These are phyloP conservation scores for Lordiphosa stackelbergi DNA, from an alignment of 1,140 invertebrate species.

Conservation along the genomic window DNA sequence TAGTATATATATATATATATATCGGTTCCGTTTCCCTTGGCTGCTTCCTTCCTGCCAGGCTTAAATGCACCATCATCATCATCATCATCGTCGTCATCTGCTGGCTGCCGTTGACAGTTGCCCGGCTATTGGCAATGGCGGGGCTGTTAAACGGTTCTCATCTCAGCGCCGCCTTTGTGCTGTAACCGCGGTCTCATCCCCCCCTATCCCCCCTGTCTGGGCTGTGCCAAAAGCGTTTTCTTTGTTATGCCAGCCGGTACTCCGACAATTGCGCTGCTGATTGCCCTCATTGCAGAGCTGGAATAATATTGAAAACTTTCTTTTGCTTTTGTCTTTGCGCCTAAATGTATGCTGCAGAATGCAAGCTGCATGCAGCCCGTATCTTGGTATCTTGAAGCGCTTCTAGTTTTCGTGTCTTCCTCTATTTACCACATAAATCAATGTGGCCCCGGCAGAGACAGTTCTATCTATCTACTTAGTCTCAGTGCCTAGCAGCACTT, in stretches of 20 bases:
- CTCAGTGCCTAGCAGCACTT: slow-evolving; percentile 52
- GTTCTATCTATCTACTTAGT: slow-evolving; percentile 74
- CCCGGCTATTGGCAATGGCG: slow-evolving; percentile 2
- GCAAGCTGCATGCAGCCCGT: slow-evolving; percentile 47
- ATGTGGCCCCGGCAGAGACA: slow-evolving; percentile 49
- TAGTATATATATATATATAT: slow-evolving; percentile 22
- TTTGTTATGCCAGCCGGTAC: slow-evolving; percentile 72
- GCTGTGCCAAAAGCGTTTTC: slow-evolving; percentile 40
- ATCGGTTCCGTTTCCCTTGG: slow-evolving; percentile 7
- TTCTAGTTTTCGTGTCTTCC: slow-evolving; percentile 44
- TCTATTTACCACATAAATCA: slow-evolving; percentile 75
- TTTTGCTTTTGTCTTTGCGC: slow-evolving; percentile 39
- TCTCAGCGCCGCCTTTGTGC: slow-evolving; percentile 19
- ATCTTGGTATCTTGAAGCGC: slow-evolving; percentile 47
- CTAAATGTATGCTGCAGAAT: slow-evolving; percentile 26
- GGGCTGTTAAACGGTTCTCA: slow-evolving; percentile 31
- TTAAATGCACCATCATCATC: slow-evolving; percentile 29
- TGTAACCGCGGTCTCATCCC: slow-evolving; percentile 20
- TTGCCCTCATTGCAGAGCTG: slow-evolving; percentile 74
- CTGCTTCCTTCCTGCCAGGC: slow-evolving; percentile 15
- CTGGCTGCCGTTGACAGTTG: neutral
- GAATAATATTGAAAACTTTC: slow-evolving; percentile 76
- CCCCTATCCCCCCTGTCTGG: slow-evolving; percentile 24
- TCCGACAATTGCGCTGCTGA: slow-evolving; percentile 70
- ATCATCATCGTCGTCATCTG: slow-evolving; percentile 1